Evolutionary conservation across 2,797 vertebrate genomes (phyloP), one percentile per base, ranked within the genome.

Genomic region (Anguilla marmorata): DNA sequence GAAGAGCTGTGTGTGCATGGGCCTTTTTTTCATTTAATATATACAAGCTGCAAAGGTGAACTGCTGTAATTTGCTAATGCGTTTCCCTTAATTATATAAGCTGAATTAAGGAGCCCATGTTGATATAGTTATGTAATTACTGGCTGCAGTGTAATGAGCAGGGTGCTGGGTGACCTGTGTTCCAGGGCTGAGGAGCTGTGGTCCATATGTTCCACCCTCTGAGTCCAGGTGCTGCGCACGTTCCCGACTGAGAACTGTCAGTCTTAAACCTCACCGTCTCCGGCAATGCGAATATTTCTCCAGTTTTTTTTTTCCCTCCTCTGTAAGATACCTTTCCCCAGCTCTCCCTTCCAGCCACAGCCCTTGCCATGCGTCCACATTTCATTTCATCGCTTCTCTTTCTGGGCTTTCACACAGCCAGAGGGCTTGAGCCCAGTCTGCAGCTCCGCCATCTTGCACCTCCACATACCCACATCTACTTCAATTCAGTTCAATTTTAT

Each of bases 211-310:
- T 41, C 56, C 1, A 2, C n/a, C 60, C 33, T 48, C 41, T 14
- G 14, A 37, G 58, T 52, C 84, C 54, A 85, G 87, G 54, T 74
- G n/a, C 69, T 21, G 24, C 84, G 80, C 85, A 52, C 86, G 87
- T 88, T 88, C 30, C 87, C 86, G 69, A 88, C 86, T 79, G 84
- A 60, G 41, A 45, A 45, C 41, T 5, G 41, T 45, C 85, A 88
- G 76, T 88, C 69, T 79, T 56, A 50, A 66, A 87, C 48, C 83
- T 60, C 58, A 69, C 83, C 50, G 69, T 85, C 84, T 88, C 48
- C 33, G 21, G 83, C 83, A n/a, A 63, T 7, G 74, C n/a, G 4
- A 45, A 79, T 45, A 79, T 37, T 45, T 45, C 37, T 79, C 33
- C 33, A 11, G 30, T 37, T 76, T 76, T 76, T 19, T 66, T 63